Evolutionary conservation across 2,888 invertebrate species (phyloP), one percentile per base, ranked within the genome.

Genomic region (Diloba caeruleocephala): DNA sequence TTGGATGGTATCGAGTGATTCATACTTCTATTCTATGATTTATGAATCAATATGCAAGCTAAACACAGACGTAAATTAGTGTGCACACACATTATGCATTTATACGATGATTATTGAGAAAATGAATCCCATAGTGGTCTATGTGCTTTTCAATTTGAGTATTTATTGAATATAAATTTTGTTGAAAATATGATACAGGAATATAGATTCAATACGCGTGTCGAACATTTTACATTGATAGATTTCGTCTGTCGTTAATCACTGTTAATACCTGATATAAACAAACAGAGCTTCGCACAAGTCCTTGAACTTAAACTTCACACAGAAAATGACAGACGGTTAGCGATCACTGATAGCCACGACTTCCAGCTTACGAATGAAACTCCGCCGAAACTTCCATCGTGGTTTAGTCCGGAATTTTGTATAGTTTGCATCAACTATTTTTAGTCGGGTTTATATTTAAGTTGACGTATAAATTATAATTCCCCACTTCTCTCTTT

Each of bases 271-370:
- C 87, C 87, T 84, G 75, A 61, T 62, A 69, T 73, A 81, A 82
- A 82, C 73, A 84, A 81, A 82, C 65, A 74, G 58, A 60, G 44
- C 15, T 57, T 21, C 31, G 55, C 52, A 60, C 50, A 64, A 70
- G 76, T 76, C 90, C 90, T 89, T 90, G 88, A 90, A 90, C 90
- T 89, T 88, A 78, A 84, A 83, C 80, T 78, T 68, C 26, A 50
- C 77, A 71, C 78, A 74, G 73, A 72, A 68, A 70, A 50, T 54
- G 28, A 71, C 63, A 66, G 68, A 76, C 64, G 59, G 62, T 73
- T 45, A 50, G 51, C 49, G 74, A 58, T 69, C 68, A 79, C 77
- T 77, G 76, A 66, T 71, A 75, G 74, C 77, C 72, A 41, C 88
- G 85, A 77, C 85, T 84, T 70, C 72, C 67, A 72, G 61, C 50